These are phyloP conservation scores for Gavia stellata DNA, from an alignment of 2,113 vertebrate species.

Conservation along the genomic window DNA sequence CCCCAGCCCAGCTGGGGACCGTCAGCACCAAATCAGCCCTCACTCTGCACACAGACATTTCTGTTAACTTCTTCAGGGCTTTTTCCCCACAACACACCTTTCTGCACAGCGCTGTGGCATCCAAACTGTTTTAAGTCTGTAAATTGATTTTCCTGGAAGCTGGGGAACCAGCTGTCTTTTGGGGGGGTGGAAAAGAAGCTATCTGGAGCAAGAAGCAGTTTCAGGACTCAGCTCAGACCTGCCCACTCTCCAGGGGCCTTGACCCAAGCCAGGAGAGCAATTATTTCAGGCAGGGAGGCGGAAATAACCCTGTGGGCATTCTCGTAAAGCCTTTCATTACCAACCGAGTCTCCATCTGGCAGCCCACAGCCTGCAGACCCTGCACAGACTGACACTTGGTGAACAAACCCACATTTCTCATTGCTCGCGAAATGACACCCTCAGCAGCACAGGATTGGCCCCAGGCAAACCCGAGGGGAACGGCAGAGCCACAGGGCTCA, in stretches of 20 bases:
- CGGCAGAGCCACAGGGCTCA: background rate
- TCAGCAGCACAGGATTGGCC: background rate
- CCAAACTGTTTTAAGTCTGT: background rate
- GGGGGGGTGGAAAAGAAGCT: background rate
- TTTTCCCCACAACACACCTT: background rate
- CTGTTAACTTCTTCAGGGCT: background rate
- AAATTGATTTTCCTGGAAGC: background rate
- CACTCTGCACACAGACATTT: too few relatives aligned
- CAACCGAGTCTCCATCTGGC: fast-evolving
- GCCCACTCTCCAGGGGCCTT: fast-evolving
- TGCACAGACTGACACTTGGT: background rate
- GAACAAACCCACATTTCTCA: background rate
- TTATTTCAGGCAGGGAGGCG: background rate
- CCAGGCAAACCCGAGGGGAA: background rate
- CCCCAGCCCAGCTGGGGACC: background rate
- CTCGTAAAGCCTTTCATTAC: background rate
- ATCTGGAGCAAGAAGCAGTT: background rate
- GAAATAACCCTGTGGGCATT: background rate
- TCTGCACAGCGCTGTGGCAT: background rate
- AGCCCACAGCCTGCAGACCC: background rate
- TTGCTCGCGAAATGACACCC: fast-evolving
- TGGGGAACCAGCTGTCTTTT: background rate
- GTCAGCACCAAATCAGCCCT: background rate
- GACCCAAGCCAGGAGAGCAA: background rate
- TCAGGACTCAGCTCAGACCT: background rate